Evolutionary conservation across 2,888 invertebrate species (phyloP).

Genomic region (Cantharis lateralis): DNA sequence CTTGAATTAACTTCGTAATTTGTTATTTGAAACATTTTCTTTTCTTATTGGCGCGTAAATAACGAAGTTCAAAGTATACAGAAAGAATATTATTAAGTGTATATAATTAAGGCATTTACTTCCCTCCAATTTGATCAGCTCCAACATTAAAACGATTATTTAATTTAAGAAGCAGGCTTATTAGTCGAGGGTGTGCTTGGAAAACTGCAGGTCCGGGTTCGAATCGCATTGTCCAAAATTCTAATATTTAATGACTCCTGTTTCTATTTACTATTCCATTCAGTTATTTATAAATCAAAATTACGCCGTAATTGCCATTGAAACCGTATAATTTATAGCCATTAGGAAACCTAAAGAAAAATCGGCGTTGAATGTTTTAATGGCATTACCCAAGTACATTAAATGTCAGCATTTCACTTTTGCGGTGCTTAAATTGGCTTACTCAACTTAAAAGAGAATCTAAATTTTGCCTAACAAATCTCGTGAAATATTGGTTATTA

Average conservation of each 20-base stretch:
- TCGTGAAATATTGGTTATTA: constrained; percentile 13
- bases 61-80: no score
- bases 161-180: neutral
- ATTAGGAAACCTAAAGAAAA: constrained; percentile 14
- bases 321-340: constrained; percentile 19
- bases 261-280: neutral
- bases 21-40: no score
- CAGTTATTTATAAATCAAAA: constrained; percentile 28
- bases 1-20: no score
- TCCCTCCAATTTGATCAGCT: neutral
- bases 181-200: neutral
- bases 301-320: constrained; percentile 20
- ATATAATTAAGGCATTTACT: no score
- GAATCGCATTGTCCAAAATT: neutral
- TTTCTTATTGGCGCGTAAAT: no score
- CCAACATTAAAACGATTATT: neutral
- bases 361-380: constrained; percentile 9
- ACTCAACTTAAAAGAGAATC: constrained; percentile 4
- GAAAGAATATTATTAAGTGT: no score
- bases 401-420: constrained; percentile 11
- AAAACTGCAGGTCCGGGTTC: neutral
- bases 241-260: neutral
- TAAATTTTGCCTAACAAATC: constrained; percentile 2
- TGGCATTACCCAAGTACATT: constrained; percentile 7
- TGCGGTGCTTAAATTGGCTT: constrained; percentile 15